A percentile compares a stretch with the other conserved stretches of the same genome.
Evolutionary conservation across 2,888 invertebrate genomes (phyloP).

Genomic region (Galeopsomyia nigrocyanea): DNA sequence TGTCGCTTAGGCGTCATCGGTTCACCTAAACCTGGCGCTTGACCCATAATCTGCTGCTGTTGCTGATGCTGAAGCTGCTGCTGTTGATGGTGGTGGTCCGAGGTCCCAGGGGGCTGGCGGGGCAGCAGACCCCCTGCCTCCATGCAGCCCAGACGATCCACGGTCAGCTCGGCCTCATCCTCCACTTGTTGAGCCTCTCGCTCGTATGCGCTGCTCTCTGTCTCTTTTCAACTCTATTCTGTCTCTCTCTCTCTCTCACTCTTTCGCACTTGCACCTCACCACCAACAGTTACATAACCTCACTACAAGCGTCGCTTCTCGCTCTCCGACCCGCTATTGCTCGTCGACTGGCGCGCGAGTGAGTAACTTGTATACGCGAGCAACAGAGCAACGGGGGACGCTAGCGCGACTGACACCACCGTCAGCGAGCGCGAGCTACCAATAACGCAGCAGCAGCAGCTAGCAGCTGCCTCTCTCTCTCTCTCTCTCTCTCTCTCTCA

Average conservation of each 20-base stretch:
- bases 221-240: slow-evolving; percentile 15
- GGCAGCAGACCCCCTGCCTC: slow-evolving; percentile 82
- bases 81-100: slow-evolving; percentile 74
- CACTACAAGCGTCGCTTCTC: slow-evolving; percentile 35
- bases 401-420: not conserved
- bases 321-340: too few relatives aligned
- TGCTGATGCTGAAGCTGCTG: slow-evolving; percentile 71
- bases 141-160: slow-evolving; percentile 81
- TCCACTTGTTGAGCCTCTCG: slow-evolving; percentile 29
- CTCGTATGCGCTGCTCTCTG: slow-evolving; percentile 13
- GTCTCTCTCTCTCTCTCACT: too few relatives aligned
- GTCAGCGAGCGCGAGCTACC: slow-evolving; percentile 5
- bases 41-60: slow-evolving; percentile 67
- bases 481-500: not conserved
- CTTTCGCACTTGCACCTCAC: slow-evolving; percentile 45
- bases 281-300: slow-evolving; percentile 54
- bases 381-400: not conserved
- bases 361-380: too few relatives aligned
- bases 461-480: not conserved
- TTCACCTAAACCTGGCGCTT: slow-evolving; percentile 73
- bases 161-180: slow-evolving; percentile 60
- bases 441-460: slow-evolving; percentile 9
- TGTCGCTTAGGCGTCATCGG: slow-evolving; percentile 84
- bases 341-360: too few relatives aligned
- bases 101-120: slow-evolving; percentile 71